phyloP scores from a whole-genome alignment of 2,113 vertebrate species.

The Dicaeum eximium region DNA sequence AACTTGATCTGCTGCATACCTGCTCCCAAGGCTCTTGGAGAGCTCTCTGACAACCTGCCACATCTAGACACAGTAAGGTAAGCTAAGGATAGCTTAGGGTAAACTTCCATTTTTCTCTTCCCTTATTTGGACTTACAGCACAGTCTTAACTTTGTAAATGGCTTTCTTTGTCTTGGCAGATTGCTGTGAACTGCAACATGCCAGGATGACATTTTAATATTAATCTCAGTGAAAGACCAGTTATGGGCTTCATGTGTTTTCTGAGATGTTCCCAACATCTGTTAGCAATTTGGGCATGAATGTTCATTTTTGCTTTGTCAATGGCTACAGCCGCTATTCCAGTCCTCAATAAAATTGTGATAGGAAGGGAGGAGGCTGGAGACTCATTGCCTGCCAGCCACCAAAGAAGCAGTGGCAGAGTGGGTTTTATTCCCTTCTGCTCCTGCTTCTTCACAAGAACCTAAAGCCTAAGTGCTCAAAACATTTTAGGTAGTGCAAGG shows the following conservation, averaged over 20 bases:
- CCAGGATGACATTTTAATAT: not conserved
- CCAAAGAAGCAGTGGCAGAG: not conserved
- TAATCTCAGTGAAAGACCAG: not conserved
- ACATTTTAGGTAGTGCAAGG: not conserved
- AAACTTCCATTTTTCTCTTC: constrained; percentile 4
- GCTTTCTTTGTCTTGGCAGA: not conserved
- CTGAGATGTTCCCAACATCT: constrained; percentile 1
- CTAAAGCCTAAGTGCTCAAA: not conserved
- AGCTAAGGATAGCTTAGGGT: constrained; percentile 12
- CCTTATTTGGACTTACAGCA: constrained; percentile 10
- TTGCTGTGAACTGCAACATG: not conserved
- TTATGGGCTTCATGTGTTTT: not conserved
- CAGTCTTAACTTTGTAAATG: not conserved
- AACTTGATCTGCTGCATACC: not conserved
- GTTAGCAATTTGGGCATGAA: not conserved
- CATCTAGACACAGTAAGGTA: not conserved
- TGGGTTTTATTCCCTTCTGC: not conserved
- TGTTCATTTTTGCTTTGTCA: not conserved
- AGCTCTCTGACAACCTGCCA: constrained; percentile 2
- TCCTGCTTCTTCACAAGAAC: not conserved
- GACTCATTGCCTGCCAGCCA: not conserved
- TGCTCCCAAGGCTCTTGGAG: not conserved
- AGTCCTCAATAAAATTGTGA: not conserved
- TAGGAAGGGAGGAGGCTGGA: not conserved
- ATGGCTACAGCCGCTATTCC: not conserved